Evolutionary conservation across 2,888 invertebrate species (phyloP).

Genomic region (Stenodera caucasica): DNA sequence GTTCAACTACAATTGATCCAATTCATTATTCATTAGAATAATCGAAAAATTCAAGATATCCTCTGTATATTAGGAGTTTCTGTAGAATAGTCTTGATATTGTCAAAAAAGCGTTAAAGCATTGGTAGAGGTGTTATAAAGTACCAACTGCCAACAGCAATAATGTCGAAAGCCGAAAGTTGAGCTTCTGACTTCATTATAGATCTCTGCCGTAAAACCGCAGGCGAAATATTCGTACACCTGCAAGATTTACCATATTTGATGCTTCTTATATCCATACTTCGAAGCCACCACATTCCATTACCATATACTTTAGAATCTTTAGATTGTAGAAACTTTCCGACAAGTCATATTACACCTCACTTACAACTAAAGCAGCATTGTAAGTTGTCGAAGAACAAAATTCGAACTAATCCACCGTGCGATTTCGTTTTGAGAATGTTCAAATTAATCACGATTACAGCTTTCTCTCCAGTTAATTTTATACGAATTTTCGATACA

Average conservation of each 20-base stretch:
- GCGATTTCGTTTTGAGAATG: not conserved
- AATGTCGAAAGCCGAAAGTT: constrained; percentile 1
- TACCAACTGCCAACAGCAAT: not conserved
- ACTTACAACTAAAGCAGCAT: not conserved
- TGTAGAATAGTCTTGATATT: not conserved
- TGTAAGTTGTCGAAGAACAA: not conserved
- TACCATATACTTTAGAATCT: constrained; percentile 36
- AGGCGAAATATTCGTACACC: constrained; percentile 36
- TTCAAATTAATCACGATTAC: not conserved
- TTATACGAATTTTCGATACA: too few relatives aligned
- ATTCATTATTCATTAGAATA: too few relatives aligned
- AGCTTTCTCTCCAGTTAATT: not conserved
- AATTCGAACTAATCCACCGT: too few relatives aligned
- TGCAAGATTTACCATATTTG: constrained; percentile 39
- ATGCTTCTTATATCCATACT: constrained; percentile 32
- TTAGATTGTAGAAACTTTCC: not conserved
- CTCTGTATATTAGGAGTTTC: too few relatives aligned
- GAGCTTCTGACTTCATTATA: constrained; percentile 14
- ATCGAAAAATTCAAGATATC: too few relatives aligned
- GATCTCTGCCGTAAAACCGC: constrained; percentile 27
- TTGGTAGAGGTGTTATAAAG: not conserved
- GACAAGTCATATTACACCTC: not conserved
- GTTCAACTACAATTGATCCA: too few relatives aligned
- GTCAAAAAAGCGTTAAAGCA: not conserved
- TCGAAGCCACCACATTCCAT: constrained; percentile 37